Base-by-base conservation (phyloP, 2,113 vertebrate genomes). In the Platysteira castanea region DNA sequence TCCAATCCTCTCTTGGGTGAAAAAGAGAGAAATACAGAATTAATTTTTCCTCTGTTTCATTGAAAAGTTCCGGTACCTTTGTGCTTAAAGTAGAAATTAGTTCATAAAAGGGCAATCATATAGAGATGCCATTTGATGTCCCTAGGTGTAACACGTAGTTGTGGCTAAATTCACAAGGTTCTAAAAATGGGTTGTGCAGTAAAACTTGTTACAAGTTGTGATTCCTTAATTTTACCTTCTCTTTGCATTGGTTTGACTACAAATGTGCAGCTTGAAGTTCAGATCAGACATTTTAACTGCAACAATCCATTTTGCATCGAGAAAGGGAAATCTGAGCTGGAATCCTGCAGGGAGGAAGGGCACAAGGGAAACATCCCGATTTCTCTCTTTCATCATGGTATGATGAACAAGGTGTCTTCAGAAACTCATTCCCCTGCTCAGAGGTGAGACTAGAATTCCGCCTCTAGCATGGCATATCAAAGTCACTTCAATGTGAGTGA, bases 381-480 rank as follows among this genome's bases (percentile, higher is more conserved):
- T 89, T 57, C 35, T 76, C 5, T 79, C 53, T 71, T 37, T 83
- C 22, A 35, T 82, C 75, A 85, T 85, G 57, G 14, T 69, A 53
- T 4, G 21, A 54, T 42, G 41, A 91, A 57, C n/a, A 77, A 60
- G 44, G 59, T 47, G 15, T 64, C 59, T 80, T 79, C 54, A 84
- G 46, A 81, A 77, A 81, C 67, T 89, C 20, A n/a, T 77, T 80
- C 42, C 21, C 8, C 2, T 77, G 28, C 75, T 92, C 31, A 67
- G 87, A 84, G n/a, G 28, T 91, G 77, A 89, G 64, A 77, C 60
- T 76, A 54, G 61, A 86, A 76, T 86, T 87, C 81, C 82, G 42
- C 85, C 59, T 89, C 74, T 94, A 37, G 56, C 46, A 41, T 65
- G 59, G n/a, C 18, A 7, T 52, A n/a, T 69, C 68, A 83, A 75